Percentiles rank a stretch among this genome's conserved stretches.
phyloP scores from a whole-genome alignment of 64 coral and sea anemone genomes.

The Pocillopora damicornis region DNA sequence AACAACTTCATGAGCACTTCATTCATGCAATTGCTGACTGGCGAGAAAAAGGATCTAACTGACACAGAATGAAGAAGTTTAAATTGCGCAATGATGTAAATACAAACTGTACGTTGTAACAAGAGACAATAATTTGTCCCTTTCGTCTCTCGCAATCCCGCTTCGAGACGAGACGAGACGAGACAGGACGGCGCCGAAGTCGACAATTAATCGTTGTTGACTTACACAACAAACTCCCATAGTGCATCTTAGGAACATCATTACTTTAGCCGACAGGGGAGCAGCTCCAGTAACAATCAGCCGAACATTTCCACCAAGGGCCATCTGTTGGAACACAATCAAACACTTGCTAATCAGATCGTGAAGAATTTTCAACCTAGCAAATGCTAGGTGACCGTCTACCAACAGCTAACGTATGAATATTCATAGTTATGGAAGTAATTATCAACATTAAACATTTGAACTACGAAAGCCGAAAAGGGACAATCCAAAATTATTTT shows the following conservation, averaged over 20 bases:
- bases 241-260: slow-evolving; percentile 75
- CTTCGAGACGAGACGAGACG: too few relatives aligned
- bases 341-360: not conserved
- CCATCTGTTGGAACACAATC: slow-evolving; percentile 12
- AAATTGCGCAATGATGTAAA: too few relatives aligned
- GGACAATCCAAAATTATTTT: too few relatives aligned
- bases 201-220: not conserved
- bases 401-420: not conserved
- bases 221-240: slow-evolving; percentile 79
- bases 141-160: too few relatives aligned
- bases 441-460: too few relatives aligned
- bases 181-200: too few relatives aligned
- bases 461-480: too few relatives aligned
- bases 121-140: too few relatives aligned
- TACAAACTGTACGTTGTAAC: too few relatives aligned
- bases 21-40: not conserved
- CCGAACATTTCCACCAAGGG: slow-evolving; percentile 77
- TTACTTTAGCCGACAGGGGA: slow-evolving; percentile 76
- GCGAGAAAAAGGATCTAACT: not conserved
- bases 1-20: not conserved
- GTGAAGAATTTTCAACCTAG: not conserved
- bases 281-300: slow-evolving; percentile 70
- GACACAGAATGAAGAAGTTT: not conserved
- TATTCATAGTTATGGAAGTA: too few relatives aligned
- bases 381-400: too few relatives aligned